Conservation (phyloP, 2,113 vertebrate species). For the Chrysochloris asiatica region DNA sequence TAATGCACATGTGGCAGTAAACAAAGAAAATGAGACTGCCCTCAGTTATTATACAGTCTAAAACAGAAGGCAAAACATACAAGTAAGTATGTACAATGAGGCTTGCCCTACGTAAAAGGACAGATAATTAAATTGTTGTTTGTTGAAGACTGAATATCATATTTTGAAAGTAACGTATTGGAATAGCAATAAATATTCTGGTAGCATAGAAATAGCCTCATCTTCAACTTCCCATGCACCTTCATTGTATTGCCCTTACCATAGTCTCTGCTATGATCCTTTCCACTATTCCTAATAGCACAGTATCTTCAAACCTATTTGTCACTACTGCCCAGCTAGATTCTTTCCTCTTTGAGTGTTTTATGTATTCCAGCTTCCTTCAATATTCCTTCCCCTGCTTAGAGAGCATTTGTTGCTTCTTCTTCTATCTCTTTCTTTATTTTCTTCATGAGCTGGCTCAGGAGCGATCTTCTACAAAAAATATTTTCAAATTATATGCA, state of each 20-base stretch:
- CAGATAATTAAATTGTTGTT: conserved; percentile 8
- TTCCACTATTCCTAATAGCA: neutral
- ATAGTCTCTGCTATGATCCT: neutral
- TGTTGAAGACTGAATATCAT: neutral
- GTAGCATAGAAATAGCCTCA: neutral
- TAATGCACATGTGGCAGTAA: too few relatives aligned
- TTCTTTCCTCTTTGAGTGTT: neutral
- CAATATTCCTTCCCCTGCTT: too few relatives aligned
- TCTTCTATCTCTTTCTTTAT: neutral
- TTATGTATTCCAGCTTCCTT: too few relatives aligned
- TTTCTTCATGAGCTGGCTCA: neutral
- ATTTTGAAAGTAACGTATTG: neutral
- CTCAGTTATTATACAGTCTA: neutral
- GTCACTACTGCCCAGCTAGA: neutral
- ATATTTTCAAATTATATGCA: neutral
- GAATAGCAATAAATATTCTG: neutral
- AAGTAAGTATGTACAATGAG: neutral
- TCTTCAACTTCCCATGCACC: neutral
- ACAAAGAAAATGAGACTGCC: neutral
- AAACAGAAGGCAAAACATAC: neutral
- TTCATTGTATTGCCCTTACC: neutral
- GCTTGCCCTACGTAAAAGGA: neutral
- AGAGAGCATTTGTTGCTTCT: neutral
- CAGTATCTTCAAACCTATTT: neutral
- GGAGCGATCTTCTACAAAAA: neutral